Evolutionary conservation across 2,888 invertebrate species (phyloP).

Genomic region (Apodemia duryi): DNA sequence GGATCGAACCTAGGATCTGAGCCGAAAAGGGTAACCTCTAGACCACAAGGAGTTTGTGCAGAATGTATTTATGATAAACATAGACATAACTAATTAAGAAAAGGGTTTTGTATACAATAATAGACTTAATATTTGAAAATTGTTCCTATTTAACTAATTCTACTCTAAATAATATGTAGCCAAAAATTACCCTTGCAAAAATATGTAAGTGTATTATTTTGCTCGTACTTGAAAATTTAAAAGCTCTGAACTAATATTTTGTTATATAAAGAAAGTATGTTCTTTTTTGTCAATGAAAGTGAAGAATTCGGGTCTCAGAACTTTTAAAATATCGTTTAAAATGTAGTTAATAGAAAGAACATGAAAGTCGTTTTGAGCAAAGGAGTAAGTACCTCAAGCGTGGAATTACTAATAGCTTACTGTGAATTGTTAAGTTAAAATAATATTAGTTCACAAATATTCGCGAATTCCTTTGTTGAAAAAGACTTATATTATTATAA

Average conservation of each 20-base stretch:
- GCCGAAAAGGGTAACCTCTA: too few species aligned
- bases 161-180: background rate
- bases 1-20: too few species aligned
- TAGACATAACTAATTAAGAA: too few species aligned
- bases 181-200: background rate
- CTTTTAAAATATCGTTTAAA: background rate
- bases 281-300: background rate
- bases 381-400: background rate
- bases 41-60: too few species aligned
- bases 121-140: background rate
- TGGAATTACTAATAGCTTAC: background rate
- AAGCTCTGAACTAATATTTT: background rate
- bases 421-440: background rate
- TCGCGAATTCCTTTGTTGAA: background rate
- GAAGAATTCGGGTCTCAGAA: background rate
- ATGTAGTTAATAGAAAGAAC: background rate
- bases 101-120: background rate
- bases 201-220: background rate
- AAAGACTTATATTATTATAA: background rate
- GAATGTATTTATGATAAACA: too few species aligned
- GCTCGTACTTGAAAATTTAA: background rate
- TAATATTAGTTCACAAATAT: background rate
- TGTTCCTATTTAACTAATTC: background rate
- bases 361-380: background rate
- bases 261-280: background rate